phyloP scores from a whole-genome alignment of 2,797 vertebrate genomes.

The Carcharodon carcharias region DNA sequence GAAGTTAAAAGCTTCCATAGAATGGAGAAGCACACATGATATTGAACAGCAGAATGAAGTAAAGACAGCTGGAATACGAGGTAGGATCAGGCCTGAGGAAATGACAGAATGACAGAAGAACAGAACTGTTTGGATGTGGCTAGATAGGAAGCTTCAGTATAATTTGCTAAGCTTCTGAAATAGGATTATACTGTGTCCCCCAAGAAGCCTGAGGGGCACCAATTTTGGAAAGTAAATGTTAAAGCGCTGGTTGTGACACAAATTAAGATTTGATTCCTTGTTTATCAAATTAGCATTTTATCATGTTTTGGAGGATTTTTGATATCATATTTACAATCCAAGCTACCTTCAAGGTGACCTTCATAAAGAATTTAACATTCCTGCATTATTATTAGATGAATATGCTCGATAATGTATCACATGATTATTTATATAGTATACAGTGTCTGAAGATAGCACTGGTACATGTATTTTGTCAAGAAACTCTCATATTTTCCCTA shows the following conservation, averaged over 20 bases:
- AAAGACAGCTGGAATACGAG: not conserved
- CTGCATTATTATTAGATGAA: constrained; percentile 2
- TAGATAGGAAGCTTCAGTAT: not conserved
- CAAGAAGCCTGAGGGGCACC: not conserved
- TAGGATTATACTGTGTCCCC: not conserved
- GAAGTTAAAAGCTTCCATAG: not conserved
- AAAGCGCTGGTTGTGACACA: not conserved
- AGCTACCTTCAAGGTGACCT: not conserved
- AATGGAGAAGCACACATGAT: not conserved
- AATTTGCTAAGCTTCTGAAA: constrained; percentile 6
- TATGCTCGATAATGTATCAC: constrained; percentile 12
- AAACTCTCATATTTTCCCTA: too few relatives aligned
- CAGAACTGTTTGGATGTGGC: not conserved
- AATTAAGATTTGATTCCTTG: not conserved
- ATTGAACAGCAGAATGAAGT: not conserved
- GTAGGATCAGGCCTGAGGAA: not conserved
- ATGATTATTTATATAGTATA: not conserved
- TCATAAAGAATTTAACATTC: not conserved
- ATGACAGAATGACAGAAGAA: not conserved
- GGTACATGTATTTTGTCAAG: not conserved
- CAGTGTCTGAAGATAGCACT: not conserved
- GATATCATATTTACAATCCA: not conserved
- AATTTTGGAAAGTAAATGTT: not conserved
- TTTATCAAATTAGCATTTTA: not conserved
- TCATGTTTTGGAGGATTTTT: not conserved